Evolutionary conservation across 2,888 invertebrate genomes (phyloP).

Genomic region (Brenthis hecate): DNA sequence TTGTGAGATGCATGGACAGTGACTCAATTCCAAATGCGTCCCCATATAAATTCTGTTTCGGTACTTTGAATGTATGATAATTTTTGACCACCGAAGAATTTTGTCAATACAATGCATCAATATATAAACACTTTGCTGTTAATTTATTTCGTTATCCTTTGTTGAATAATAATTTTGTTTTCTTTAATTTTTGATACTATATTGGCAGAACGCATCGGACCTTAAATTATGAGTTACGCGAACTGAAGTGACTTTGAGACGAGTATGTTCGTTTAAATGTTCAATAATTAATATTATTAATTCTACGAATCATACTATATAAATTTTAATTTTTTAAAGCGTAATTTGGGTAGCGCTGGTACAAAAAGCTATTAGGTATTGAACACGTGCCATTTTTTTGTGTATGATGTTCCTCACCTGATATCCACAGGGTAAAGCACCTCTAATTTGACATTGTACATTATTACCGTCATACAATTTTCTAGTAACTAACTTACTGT

Average conservation of each 20-base stretch:
- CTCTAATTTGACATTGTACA: slow-evolving; percentile 37
- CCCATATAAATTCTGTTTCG: slow-evolving; percentile 58
- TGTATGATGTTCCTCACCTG: slow-evolving; percentile 21
- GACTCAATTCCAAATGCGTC: slow-evolving; percentile 66
- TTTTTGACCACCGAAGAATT: slow-evolving; percentile 39
- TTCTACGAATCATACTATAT: slow-evolving; percentile 18
- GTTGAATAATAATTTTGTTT: slow-evolving; percentile 22
- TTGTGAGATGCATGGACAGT: slow-evolving; percentile 64
- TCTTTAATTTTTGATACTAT: slow-evolving; percentile 4
- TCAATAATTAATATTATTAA: slow-evolving; percentile 1
- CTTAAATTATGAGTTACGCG: background rate
- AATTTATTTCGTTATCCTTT: slow-evolving; percentile 24
- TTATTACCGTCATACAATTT: slow-evolving; percentile 8
- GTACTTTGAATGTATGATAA: slow-evolving; percentile 43
- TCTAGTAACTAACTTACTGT: background rate
- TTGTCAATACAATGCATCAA: slow-evolving; percentile 25
- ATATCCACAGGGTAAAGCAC: slow-evolving; percentile 40
- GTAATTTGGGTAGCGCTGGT: slow-evolving; percentile 34
- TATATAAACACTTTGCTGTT: slow-evolving; percentile 6
- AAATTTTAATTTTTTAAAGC: slow-evolving; percentile 32
- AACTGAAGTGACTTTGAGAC: background rate
- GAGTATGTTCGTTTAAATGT: background rate
- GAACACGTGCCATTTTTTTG: slow-evolving; percentile 41
- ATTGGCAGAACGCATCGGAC: background rate
- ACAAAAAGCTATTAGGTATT: slow-evolving; percentile 35